These are phyloP conservation scores for Alectoris magna DNA, from an alignment of 2,797 vertebrate genomes.

Conservation along the genomic window DNA sequence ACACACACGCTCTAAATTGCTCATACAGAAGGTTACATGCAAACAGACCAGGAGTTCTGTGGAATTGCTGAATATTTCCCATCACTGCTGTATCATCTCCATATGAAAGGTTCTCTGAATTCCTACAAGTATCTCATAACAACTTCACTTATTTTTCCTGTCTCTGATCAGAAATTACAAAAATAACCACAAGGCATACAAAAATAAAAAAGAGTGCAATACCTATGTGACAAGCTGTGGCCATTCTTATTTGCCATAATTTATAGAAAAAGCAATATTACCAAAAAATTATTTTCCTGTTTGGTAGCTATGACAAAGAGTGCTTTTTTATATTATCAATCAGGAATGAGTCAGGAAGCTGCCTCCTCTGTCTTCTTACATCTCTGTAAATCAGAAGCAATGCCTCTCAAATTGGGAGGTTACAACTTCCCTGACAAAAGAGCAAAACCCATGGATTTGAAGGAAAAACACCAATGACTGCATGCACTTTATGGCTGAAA, in stretches of 20 bases:
- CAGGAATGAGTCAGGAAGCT: neutral
- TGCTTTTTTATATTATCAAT: neutral
- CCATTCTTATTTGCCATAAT: neutral
- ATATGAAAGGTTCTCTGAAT: neutral
- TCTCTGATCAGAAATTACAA: neutral
- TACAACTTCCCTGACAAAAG: conserved; percentile 27
- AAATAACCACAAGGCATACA: neutral
- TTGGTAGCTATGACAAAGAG: neutral
- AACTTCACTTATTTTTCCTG: neutral
- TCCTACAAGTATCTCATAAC: neutral
- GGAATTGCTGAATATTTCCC: neutral
- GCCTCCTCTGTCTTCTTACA: neutral
- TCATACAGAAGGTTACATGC: neutral
- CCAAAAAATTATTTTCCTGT: neutral
- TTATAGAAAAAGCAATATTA: neutral
- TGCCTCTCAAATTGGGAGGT: neutral
- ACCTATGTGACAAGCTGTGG: neutral
- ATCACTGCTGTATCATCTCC: neutral
- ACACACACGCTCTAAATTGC: neutral
- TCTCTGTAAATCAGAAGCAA: conserved; percentile 25
- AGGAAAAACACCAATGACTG: conserved; percentile 11
- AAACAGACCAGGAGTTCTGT: neutral
- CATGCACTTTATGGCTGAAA: neutral
- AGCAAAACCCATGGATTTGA: conserved; percentile 23
- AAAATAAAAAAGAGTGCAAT: neutral